Percentiles rank a stretch among this genome's conserved stretches.
These are phyloP conservation scores for Cheiracanthium punctorium DNA, from an alignment of 2,888 invertebrate genomes.

Conservation along the genomic window DNA sequence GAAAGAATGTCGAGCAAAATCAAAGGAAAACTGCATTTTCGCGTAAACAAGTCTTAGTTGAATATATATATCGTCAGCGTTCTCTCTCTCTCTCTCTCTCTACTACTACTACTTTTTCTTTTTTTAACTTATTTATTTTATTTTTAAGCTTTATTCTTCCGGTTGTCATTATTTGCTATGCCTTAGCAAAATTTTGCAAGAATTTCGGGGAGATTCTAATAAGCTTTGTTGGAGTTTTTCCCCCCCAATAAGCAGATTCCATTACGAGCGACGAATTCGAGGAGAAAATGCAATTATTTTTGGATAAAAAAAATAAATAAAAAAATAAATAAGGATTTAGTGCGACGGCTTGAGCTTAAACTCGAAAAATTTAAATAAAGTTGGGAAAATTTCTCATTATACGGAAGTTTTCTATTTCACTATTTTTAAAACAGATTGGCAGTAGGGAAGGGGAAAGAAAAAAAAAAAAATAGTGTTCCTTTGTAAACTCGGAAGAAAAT, in stretches of 20 bases:
- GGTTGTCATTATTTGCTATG: slow-evolving; percentile 20
- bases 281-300: slow-evolving; percentile 62
- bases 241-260: slow-evolving; percentile 57
- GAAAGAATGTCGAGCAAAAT: slow-evolving; percentile 30
- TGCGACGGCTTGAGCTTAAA: not conserved
- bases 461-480: too few relatives aligned
- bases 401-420: not conserved
- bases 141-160: slow-evolving; percentile 26
- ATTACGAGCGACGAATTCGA: slow-evolving; percentile 33
- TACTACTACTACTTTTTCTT: not conserved
- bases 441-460: too few relatives aligned
- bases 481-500: too few relatives aligned
- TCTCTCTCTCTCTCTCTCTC: not conserved
- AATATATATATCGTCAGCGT: slow-evolving; percentile 24
- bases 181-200: slow-evolving; percentile 48
- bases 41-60: slow-evolving; percentile 55
- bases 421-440: too few relatives aligned
- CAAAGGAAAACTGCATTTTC: slow-evolving; percentile 24
- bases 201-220: slow-evolving; percentile 40
- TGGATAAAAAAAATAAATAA: slow-evolving; percentile 53
- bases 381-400: slow-evolving; percentile 9
- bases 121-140: too few relatives aligned
- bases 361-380: slow-evolving; percentile 33
- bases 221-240: slow-evolving; percentile 51
- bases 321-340: slow-evolving; percentile 5